These are phyloP conservation scores for Pelusios castaneus DNA, from an alignment of 2,113 vertebrate genomes.

Conservation along the genomic window DNA sequence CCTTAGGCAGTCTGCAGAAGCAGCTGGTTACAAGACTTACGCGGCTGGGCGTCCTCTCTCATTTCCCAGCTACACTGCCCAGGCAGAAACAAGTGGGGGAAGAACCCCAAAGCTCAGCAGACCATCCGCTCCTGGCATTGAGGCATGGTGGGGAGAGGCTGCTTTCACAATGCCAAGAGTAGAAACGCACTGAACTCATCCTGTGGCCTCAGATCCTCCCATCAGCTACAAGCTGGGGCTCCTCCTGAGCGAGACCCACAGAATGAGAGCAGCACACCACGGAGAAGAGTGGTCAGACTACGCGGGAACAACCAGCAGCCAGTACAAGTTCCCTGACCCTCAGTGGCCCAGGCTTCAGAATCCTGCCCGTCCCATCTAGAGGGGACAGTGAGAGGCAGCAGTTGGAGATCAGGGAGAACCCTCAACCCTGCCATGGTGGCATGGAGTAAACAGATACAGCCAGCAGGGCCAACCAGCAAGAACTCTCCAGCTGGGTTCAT, in stretches of 20 bases:
- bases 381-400: not conserved
- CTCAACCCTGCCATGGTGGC: not conserved
- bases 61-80: not conserved
- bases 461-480: not conserved
- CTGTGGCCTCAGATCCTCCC: not conserved
- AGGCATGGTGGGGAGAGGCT: not conserved
- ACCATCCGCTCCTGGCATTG: not conserved
- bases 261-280: not conserved
- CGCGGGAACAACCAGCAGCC: not conserved
- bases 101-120: not conserved
- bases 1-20: not conserved
- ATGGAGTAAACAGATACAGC: not conserved
- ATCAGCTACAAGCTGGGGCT: not conserved
- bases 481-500: not conserved
- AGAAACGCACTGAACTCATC: not conserved
- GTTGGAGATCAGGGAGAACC: not conserved
- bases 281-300: too few relatives aligned
- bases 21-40: not conserved
- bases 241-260: not conserved
- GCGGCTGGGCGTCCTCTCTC: not conserved
- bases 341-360: not conserved
- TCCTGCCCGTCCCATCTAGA: not conserved
- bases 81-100: not conserved
- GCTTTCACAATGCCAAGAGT: not conserved
- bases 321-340: not conserved